Conservation (phyloP, 2,797 vertebrate species). For the Xenops minutus region DNA sequence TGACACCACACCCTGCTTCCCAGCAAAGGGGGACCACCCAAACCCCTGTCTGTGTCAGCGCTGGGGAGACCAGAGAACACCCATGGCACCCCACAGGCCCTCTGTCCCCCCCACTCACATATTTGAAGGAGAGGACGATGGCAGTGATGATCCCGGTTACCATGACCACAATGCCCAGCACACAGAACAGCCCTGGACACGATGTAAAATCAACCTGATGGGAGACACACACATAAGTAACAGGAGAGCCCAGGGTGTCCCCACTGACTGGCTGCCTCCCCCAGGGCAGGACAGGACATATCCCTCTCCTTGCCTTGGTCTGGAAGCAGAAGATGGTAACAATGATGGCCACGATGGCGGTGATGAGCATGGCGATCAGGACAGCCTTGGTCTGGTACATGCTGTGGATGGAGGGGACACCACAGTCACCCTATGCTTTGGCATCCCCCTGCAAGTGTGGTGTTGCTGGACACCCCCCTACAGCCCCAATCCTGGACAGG, state of each 20-base stretch:
- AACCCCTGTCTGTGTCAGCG: neutral
- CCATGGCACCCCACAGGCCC: neutral
- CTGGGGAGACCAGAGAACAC: rapidly evolving
- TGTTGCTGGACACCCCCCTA: neutral
- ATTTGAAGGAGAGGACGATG: slow-evolving; percentile 89
- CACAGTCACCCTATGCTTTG: neutral
- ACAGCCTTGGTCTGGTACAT: slow-evolving; percentile 86
- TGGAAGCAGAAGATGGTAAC: slow-evolving; percentile 98
- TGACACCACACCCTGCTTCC: neutral
- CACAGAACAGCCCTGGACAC: slow-evolving; percentile 87
- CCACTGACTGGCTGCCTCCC: neutral
- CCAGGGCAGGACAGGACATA: neutral
- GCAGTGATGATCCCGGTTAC: slow-evolving; percentile 87
- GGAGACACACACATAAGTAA: neutral
- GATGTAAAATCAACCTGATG: slow-evolving; percentile 95
- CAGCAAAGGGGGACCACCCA: neutral
- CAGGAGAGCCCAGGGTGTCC: neutral
- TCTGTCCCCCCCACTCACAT: slow-evolving; percentile 76
- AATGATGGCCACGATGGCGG: slow-evolving; percentile 84
- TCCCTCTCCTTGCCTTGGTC: slow-evolving; percentile 85
- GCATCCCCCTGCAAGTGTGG: neutral
- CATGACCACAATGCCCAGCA: slow-evolving; percentile 84
- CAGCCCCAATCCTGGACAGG: rapidly evolving
- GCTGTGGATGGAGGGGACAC: slow-evolving; percentile 63
- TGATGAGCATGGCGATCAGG: slow-evolving; percentile 89